Conservation (phyloP, 64 coral and sea anemone species). For the Montipora foliosa region DNA sequence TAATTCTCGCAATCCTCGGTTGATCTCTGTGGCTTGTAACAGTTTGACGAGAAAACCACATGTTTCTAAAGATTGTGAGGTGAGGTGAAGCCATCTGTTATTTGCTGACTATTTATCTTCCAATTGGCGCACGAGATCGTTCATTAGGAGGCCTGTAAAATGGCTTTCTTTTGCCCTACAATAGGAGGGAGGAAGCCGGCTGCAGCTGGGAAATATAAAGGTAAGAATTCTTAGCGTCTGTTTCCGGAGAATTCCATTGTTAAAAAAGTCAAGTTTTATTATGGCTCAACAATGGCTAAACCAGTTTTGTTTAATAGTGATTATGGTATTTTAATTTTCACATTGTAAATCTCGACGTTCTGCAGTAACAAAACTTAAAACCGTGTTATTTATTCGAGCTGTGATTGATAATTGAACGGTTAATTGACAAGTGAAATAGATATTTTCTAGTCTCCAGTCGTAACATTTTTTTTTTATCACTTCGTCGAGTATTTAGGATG, state of each 20-base stretch:
- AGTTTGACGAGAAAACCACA: constrained; percentile 13
- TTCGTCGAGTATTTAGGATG: not conserved
- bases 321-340: not conserved
- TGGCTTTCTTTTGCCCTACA: constrained; percentile 38
- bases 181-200: constrained; percentile 10
- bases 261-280: not conserved
- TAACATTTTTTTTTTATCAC: not conserved
- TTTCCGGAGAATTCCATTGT: not conserved
- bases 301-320: not conserved
- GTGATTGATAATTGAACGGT: not conserved
- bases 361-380: not conserved
- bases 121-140: not conserved
- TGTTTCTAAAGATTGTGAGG: not conserved
- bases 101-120: not conserved
- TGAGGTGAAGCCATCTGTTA: not conserved
- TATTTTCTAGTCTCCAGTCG: not conserved
- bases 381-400: not conserved
- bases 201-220: constrained; percentile 19
- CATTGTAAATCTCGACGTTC: not conserved
- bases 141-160: not conserved
- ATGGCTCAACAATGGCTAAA: not conserved
- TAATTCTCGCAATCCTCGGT: not conserved
- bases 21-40: not conserved
- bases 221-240: not conserved
- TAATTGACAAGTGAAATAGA: not conserved